Percentiles rank a stretch among this genome's conserved stretches.
phyloP scores from a whole-genome alignment of 1,140 invertebrate species.

The Holcopasites calliopsidis region DNA sequence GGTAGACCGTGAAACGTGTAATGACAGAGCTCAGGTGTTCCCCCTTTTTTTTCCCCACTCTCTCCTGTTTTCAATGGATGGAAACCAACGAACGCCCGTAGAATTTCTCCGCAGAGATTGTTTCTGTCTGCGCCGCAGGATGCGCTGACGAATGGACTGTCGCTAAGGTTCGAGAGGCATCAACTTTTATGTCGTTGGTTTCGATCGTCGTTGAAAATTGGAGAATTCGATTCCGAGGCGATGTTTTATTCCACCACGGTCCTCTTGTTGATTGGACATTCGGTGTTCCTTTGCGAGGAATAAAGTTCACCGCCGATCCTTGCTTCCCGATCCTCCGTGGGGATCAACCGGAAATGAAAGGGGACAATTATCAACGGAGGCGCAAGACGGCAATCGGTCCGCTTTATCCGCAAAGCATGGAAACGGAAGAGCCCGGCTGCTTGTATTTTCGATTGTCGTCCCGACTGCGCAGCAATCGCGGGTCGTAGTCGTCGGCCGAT shows the following conservation, averaged over 20 bases:
- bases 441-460: constrained; percentile 13
- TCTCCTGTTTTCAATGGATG: neutral
- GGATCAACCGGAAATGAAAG: neutral
- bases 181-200: constrained; percentile 24
- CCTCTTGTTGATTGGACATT: neutral
- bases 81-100: neutral
- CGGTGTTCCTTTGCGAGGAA: neutral
- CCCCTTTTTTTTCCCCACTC: constrained; percentile 18
- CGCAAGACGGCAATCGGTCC: neutral
- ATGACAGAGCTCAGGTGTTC: constrained; percentile 40
- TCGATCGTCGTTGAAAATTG: constrained; percentile 28
- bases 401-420: constrained; percentile 5
- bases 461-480: constrained; percentile 14
- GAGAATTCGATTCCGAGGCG: constrained; percentile 3
- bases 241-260: neutral
- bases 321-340: too few relatives aligned
- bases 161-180: neutral
- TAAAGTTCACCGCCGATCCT: too few relatives aligned
- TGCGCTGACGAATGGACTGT: constrained; percentile 14
- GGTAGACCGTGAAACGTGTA: constrained; percentile 18
- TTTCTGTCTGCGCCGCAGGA: constrained; percentile 5
- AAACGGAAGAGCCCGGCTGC: neutral
- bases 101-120: constrained; percentile 16
- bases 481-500: neutral
- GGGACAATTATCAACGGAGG: constrained; percentile 16